Evolutionary conservation across 2,797 vertebrate genomes (phyloP).

Genomic region (Malurus leucopterus): DNA sequence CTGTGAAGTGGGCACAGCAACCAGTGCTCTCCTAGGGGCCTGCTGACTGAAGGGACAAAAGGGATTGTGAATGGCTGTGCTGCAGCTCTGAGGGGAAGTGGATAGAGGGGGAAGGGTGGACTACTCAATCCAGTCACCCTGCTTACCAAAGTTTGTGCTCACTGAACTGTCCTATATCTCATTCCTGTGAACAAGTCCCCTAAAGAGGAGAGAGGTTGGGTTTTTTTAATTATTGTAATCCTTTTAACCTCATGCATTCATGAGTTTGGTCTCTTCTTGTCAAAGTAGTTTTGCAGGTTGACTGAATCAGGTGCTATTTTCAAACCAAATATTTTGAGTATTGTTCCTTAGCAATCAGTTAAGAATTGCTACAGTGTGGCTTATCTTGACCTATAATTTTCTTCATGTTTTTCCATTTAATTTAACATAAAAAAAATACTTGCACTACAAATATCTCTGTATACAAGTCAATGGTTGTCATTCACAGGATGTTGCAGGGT

Average conservation of each 20-base stretch:
- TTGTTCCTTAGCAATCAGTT: background rate
- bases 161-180: conserved; percentile 43
- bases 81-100: background rate
- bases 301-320: conserved; percentile 25
- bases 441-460: background rate
- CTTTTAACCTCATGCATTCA: conserved; percentile 47
- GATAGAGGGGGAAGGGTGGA: conserved; percentile 16
- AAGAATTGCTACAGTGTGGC: background rate
- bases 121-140: background rate
- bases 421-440: background rate
- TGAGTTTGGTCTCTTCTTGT: conserved; percentile 40
- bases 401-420: background rate
- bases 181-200: conserved; percentile 30
- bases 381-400: background rate
- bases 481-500: background rate
- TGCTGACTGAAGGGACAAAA: background rate
- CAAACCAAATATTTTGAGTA: conserved; percentile 6
- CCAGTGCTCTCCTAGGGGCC: background rate
- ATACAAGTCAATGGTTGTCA: background rate
- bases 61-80: background rate
- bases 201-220: background rate
- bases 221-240: conserved; percentile 36
- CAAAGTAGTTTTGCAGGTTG: conserved; percentile 50
- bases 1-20: background rate
- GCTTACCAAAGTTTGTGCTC: conserved; percentile 41